phyloP scores from a whole-genome alignment of 2,888 invertebrate genomes.

The Drosophila sordidapex region DNA sequence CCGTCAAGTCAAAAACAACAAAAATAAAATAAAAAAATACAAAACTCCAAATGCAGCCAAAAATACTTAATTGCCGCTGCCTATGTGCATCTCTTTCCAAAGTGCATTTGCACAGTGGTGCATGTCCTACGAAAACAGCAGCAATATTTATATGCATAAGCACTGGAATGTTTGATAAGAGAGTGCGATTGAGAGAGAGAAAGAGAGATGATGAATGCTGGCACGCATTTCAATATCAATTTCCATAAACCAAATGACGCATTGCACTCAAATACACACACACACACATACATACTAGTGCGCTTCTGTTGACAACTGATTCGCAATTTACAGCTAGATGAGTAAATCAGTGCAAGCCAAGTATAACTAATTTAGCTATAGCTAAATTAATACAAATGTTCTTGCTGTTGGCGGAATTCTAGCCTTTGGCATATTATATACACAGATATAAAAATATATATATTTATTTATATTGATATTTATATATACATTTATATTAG shows the following conservation, averaged over 20 bases:
- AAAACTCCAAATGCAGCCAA: constrained; percentile 40
- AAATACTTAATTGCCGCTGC: constrained; percentile 45
- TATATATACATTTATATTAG: not conserved
- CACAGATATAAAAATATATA: not conserved
- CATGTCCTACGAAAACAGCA: constrained; percentile 5
- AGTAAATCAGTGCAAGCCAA: constrained; percentile 10
- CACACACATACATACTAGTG: not conserved
- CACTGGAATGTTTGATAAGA: constrained; percentile 26
- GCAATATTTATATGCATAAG: not conserved
- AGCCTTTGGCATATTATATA: not conserved
- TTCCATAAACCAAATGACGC: constrained; percentile 29
- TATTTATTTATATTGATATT: not conserved
- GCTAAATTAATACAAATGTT: not conserved
- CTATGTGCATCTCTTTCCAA: constrained; percentile 20
- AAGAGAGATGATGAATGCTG: constrained; percentile 5
- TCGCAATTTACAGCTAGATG: constrained; percentile 26
- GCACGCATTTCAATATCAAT: constrained; percentile 24
- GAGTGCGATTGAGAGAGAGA: not conserved
- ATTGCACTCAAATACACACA: constrained; percentile 11
- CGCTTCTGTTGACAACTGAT: constrained; percentile 32
- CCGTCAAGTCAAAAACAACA: constrained; percentile 39
- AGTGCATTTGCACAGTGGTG: constrained; percentile 39
- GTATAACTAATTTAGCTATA: not conserved
- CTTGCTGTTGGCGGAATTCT: not conserved
- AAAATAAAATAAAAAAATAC: constrained; percentile 30